A percentile compares a stretch with the other conserved stretches of the same genome.
Evolutionary conservation across 1,140 invertebrate genomes (phyloP).

Genomic region (Popillia japonica): DNA sequence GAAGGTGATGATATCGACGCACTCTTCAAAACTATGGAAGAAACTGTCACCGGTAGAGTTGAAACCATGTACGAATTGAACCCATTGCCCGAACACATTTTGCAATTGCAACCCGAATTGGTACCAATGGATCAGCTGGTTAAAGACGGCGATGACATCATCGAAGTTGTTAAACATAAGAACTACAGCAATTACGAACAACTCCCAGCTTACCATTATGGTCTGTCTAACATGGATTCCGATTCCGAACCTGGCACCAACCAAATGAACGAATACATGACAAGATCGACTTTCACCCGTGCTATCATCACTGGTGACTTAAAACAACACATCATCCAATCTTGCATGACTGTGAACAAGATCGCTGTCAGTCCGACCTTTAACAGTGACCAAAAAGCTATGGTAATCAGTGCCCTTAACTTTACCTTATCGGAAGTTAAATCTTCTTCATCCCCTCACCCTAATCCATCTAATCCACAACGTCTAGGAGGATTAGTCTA

Average conservation of each 20-base stretch:
- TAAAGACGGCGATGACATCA: constrained; percentile 60
- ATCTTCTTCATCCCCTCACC: constrained; percentile 44
- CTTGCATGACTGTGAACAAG: constrained; percentile 66
- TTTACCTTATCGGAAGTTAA: constrained; percentile 60
- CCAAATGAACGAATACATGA: constrained; percentile 66
- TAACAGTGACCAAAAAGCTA: constrained; percentile 63
- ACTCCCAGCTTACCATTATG: constrained; percentile 68
- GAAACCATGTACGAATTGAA: constrained; percentile 73
- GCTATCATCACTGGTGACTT: constrained; percentile 66
- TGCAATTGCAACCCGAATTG: constrained; percentile 62
- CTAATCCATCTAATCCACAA: constrained; percentile 52
- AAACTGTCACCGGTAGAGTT: constrained; percentile 72
- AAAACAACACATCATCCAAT: constrained; percentile 68
- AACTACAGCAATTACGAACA: constrained; percentile 71
- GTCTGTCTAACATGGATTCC: constrained; percentile 61
- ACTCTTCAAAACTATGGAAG: constrained; percentile 72
- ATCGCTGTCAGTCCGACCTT: constrained; percentile 65
- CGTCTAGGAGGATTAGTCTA: constrained; percentile 68
- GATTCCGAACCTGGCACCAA: constrained; percentile 66
- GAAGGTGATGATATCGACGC: constrained; percentile 62
- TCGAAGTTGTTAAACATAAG: constrained; percentile 72
- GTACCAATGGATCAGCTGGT: constrained; percentile 61
- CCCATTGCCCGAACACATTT: constrained; percentile 64
- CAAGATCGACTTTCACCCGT: constrained; percentile 64
- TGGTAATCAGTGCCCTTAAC: constrained; percentile 67